Evolutionary conservation across 1,140 invertebrate species (phyloP), one percentile per base, ranked within the genome.

Genomic region (Caenorhabditis remanei): DNA sequence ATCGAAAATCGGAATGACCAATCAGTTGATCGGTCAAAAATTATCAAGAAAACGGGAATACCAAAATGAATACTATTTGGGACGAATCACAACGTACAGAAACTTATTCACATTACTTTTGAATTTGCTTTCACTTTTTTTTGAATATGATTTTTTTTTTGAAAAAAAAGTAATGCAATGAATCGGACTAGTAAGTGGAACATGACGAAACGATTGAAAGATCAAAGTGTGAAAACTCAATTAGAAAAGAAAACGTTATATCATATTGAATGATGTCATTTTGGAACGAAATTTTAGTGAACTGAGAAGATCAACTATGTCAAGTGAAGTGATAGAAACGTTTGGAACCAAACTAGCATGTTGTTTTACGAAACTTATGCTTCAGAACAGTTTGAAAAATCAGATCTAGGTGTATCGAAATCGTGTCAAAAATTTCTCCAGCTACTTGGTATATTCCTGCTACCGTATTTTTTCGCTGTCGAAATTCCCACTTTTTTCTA

Each of bases 11-110:
- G n/a, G 71, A 79, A 50, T 50, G 71, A 79, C 71, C 71, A 79
- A 79, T 79, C 71, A 79, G 43, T 79, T 79, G 71, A 79, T 79
- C 71, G 71, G 71, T 79, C 71, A 79, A 71, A 79, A 13, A 79
- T 21, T 3, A 53, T 48, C 21, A 46, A 41, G 46, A 79, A 79
- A 24, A 32, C 1, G 41, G 13, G n/a, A 40, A 41, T 46, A 71
- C 65, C 65, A 71, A 48, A 71, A 43, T 46, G 65, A 16, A 48
- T 46, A 46, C 41, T 19, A 46, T n/a, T 71, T 71, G 14, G 40
- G 65, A 71, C 65, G 65, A 71, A 71, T n/a, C 5, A n/a, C 13
- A 46, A 71, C 65, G 65, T 46, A 46, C 41, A 7, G 16, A 46
- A 71, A 46, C 41, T 3, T 0, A 0, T 6, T 19, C 21, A 24